A percentile compares a stretch with the other conserved stretches of the same genome.
phyloP scores from a whole-genome alignment of 2,888 invertebrate species.

The Stictocephala bisonia region DNA sequence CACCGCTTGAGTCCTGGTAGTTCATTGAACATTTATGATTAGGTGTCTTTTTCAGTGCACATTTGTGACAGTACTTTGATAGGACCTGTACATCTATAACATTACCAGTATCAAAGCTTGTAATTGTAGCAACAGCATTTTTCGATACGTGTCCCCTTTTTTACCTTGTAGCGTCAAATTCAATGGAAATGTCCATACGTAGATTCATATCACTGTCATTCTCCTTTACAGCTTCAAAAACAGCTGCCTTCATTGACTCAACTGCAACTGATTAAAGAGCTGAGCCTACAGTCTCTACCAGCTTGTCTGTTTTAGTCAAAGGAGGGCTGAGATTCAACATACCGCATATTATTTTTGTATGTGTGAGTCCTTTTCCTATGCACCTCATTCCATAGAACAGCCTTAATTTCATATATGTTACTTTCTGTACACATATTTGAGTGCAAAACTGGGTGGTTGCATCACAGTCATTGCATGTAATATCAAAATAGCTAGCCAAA shows the following conservation, averaged over 20 bases:
- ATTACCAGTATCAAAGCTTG: conserved; percentile 21
- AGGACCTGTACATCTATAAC: conserved; percentile 31
- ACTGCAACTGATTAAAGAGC: conserved; percentile 12
- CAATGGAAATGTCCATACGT: conserved; percentile 27
- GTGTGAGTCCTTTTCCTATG: background rate
- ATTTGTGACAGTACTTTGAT: conserved; percentile 23
- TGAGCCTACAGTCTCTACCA: no score
- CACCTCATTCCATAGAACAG: conserved; percentile 6
- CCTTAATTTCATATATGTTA: no score
- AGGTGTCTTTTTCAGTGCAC: no score
- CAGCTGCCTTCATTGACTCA: conserved; percentile 14
- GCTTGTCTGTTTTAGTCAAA: background rate
- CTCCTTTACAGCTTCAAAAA: conserved; percentile 28
- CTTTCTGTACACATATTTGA: no score
- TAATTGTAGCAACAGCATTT: conserved; percentile 6
- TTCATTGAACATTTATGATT: no score
- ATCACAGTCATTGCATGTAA: no score
- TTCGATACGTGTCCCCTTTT: conserved; percentile 25
- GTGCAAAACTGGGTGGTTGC: no score
- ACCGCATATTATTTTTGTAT: conserved; percentile 16
- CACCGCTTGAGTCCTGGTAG: no score
- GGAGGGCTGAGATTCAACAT: conserved; percentile 12
- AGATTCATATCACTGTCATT: background rate
- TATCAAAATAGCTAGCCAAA: no score
- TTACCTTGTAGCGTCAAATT: conserved; percentile 40